Evolutionary conservation across 2,113 vertebrate genomes (phyloP), one percentile per base, ranked within the genome.

Genomic region (Gracilinanus agilis): DNA sequence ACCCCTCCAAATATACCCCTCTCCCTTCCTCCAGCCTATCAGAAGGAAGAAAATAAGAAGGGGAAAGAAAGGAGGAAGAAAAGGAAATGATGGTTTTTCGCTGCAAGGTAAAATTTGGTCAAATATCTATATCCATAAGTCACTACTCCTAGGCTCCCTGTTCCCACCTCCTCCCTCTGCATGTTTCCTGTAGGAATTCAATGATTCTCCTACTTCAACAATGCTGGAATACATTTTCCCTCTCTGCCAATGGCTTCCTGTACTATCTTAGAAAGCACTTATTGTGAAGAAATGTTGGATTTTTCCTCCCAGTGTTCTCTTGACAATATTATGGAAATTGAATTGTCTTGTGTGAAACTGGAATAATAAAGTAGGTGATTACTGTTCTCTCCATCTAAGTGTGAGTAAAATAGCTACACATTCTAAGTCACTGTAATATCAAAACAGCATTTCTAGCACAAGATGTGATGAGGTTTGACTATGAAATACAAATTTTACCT

Each of bases 401-500:
- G 40, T 0, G 0, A 40, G 29, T 53, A 90, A 54, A 56, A n/a
- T 1, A 44, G 92, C 75, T 89, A 24, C 24, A 9, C 12, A 29
- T 61, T 91, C 2, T 90, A 53, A 29, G 0, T 95, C 93, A 53
- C 49, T 21, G 67, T 91, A 93, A 11, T 92, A 55, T 90, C 92
- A 97, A 61, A 53, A 75, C 2, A 13, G 19, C 56, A 56, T 90
- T 55, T 92, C 25, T 92, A 75, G 56, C 90, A 24, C 49, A 88
- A 89, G 89, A 92, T 49, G 55, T 5, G 93, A 53, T 13, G 91
- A 29, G 93, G 92, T 19, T 93, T 0, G 27, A 94, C 8, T 0
- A 92, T 95, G 6, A 44, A 96, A 95, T 96, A 95, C 8, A 93
- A 96, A 44, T 90, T 6, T 54, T 16, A 95, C 91, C 88, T 55